phyloP scores from a whole-genome alignment of 1,140 invertebrate genomes.

The Neuroterus valhalla region DNA sequence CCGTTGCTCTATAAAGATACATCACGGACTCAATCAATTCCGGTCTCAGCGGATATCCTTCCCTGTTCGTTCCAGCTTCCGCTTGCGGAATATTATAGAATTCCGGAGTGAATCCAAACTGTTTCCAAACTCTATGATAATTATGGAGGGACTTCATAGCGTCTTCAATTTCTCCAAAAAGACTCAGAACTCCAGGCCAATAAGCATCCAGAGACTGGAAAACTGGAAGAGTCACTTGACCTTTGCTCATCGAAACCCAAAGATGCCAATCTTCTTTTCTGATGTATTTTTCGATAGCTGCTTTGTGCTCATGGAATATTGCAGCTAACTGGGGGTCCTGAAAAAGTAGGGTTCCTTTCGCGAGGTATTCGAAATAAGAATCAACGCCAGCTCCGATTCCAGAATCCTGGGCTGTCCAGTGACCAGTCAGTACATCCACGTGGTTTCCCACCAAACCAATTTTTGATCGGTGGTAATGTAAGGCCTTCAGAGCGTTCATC shows the following conservation, averaged over 20 bases:
- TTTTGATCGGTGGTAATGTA: slow-evolving; percentile 89
- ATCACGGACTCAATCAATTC: slow-evolving; percentile 97
- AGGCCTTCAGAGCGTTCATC: slow-evolving; percentile 90
- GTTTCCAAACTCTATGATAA: slow-evolving; percentile 96
- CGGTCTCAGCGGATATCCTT: slow-evolving; percentile 96
- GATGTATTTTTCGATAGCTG: slow-evolving; percentile 91
- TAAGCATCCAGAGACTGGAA: slow-evolving; percentile 99
- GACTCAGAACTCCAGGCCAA: slow-evolving; percentile 97
- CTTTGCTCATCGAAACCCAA: slow-evolving; percentile 97
- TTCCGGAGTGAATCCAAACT: slow-evolving; percentile 98
- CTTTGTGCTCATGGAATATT: slow-evolving; percentile 91
- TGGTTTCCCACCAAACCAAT: slow-evolving; percentile 97
- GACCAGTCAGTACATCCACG: slow-evolving; percentile 94
- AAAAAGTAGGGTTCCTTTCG: slow-evolving; percentile 91
- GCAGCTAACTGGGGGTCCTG: slow-evolving; percentile 91
- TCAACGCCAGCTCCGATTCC: slow-evolving; percentile 96
- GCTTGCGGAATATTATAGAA: slow-evolving; percentile 96
- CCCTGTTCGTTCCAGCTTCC: slow-evolving; percentile 88
- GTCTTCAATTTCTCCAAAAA: slow-evolving; percentile 89
- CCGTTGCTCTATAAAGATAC: slow-evolving; percentile 96
- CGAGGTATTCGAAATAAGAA: slow-evolving; percentile 99
- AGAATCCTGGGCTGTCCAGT: slow-evolving; percentile 97
- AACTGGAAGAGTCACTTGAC: slow-evolving; percentile 94
- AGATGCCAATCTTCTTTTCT: slow-evolving; percentile 96
- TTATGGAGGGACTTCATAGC: slow-evolving; percentile 96